A percentile compares a stretch with the other conserved stretches of the same genome.
Evolutionary conservation across 2,888 invertebrate genomes (phyloP).

Genomic region (Tetropium fuscum): DNA sequence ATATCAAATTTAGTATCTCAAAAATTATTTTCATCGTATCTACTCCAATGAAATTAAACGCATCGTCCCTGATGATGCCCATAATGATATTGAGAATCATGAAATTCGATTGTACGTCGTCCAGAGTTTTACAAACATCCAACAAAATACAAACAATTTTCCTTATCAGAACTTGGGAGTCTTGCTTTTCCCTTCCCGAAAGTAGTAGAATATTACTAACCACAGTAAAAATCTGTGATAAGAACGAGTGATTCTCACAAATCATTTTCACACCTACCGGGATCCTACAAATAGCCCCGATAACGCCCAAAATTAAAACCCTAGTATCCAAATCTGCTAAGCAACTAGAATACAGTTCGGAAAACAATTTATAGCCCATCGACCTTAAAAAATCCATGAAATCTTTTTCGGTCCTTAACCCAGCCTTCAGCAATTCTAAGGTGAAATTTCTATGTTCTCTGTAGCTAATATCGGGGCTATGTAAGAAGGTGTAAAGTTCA

Average conservation of each 20-base stretch:
- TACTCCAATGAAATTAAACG: slow-evolving; percentile 28
- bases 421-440: slow-evolving; percentile 80
- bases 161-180: slow-evolving; percentile 23
- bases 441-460: slow-evolving; percentile 82
- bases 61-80: slow-evolving; percentile 30
- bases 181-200: slow-evolving; percentile 19
- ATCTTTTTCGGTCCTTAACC: slow-evolving; percentile 81
- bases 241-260: slow-evolving; percentile 75
- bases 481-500: slow-evolving; percentile 87
- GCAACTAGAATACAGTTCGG: slow-evolving; percentile 76
- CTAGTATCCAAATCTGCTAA: slow-evolving; percentile 74
- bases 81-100: slow-evolving; percentile 35
- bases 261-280: slow-evolving; percentile 75
- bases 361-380: slow-evolving; percentile 81
- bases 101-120: slow-evolving; percentile 30
- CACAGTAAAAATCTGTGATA: slow-evolving; percentile 75
- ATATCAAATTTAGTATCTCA: slow-evolving; percentile 37
- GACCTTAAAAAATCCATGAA: slow-evolving; percentile 79
- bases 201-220: slow-evolving; percentile 29
- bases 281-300: slow-evolving; percentile 74
- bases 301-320: slow-evolving; percentile 74
- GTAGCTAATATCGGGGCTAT: slow-evolving; percentile 80
- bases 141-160: slow-evolving; percentile 46
- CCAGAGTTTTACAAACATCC: slow-evolving; percentile 44
- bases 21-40: slow-evolving; percentile 29